phyloP scores from a whole-genome alignment of 1,140 invertebrate genomes.

The Scylla paramamosain region DNA sequence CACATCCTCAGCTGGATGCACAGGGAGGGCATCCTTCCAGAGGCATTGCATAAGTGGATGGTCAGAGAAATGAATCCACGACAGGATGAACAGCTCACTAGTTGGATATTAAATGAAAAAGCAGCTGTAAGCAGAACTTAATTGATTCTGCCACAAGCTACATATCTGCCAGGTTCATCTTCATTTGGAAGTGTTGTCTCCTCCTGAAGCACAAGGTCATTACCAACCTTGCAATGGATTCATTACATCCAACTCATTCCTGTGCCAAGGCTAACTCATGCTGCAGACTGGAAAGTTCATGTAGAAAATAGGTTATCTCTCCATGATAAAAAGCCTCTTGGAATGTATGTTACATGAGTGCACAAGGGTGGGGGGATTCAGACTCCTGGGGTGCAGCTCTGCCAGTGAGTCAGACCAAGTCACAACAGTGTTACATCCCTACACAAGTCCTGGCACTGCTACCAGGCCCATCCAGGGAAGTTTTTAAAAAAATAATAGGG shows the following conservation, averaged over 20 bases:
- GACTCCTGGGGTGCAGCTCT: slow-evolving; percentile 50
- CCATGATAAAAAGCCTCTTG: slow-evolving; percentile 75
- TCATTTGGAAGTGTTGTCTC: neutral
- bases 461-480: slow-evolving; percentile 30
- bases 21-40: neutral
- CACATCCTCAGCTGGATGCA: neutral
- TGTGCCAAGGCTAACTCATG: slow-evolving; percentile 61
- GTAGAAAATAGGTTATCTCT: slow-evolving; percentile 71
- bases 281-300: slow-evolving; percentile 64
- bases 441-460: slow-evolving; percentile 33
- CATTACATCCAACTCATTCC: slow-evolving; percentile 37
- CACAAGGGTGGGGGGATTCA: slow-evolving; percentile 65
- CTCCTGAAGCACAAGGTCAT: neutral
- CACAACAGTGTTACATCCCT: slow-evolving; percentile 73
- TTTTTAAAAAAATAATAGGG: neutral
- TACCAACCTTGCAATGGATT: slow-evolving; percentile 41
- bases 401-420: slow-evolving; percentile 30
- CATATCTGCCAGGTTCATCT: neutral
- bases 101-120: neutral
- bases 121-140: neutral
- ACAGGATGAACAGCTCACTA: slow-evolving; percentile 27
- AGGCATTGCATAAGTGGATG: slow-evolving; percentile 13
- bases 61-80: slow-evolving; percentile 43
- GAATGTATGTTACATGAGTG: slow-evolving; percentile 73
- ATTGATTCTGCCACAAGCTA: neutral